A percentile compares a stretch with the other conserved stretches of the same genome.
These are phyloP conservation scores for Monochamus saltuarius DNA, from an alignment of 1,140 invertebrate genomes.

Conservation along the genomic window DNA sequence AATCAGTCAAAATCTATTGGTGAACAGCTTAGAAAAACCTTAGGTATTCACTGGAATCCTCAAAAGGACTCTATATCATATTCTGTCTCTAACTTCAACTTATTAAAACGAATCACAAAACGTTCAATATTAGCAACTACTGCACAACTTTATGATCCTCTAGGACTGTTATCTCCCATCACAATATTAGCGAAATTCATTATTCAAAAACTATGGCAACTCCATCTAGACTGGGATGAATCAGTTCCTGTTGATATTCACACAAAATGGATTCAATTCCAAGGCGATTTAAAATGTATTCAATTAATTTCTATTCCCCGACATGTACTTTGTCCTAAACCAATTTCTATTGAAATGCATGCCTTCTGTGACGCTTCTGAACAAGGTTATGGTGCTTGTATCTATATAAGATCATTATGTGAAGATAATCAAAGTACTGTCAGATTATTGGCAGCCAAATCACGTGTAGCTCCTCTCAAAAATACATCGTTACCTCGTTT, in stretches of 20 bases:
- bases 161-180: too few species aligned
- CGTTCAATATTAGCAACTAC: too few species aligned
- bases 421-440: slow-evolving; percentile 5
- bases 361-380: slow-evolving; percentile 49
- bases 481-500: slow-evolving; percentile 50
- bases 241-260: too few species aligned
- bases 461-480: slow-evolving; percentile 53
- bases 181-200: too few species aligned
- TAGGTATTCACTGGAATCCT: slow-evolving; percentile 27
- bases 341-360: slow-evolving; percentile 33
- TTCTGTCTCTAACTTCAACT: too few species aligned
- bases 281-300: slow-evolving; percentile 6
- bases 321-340: not conserved
- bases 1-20: too few species aligned
- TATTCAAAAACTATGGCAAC: too few species aligned
- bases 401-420: slow-evolving; percentile 37
- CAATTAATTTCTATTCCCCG: too few species aligned
- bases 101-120: too few species aligned
- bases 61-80: too few species aligned
- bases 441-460: slow-evolving; percentile 48
- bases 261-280: not conserved
- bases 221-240: too few species aligned
- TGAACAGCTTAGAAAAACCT: slow-evolving; percentile 12
- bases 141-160: too few species aligned
- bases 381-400: slow-evolving; percentile 44